A percentile compares a stretch with the other conserved stretches of the same genome.
Evolutionary conservation across 2,797 vertebrate species (phyloP).

Genomic region (Enteromius radiatus): DNA sequence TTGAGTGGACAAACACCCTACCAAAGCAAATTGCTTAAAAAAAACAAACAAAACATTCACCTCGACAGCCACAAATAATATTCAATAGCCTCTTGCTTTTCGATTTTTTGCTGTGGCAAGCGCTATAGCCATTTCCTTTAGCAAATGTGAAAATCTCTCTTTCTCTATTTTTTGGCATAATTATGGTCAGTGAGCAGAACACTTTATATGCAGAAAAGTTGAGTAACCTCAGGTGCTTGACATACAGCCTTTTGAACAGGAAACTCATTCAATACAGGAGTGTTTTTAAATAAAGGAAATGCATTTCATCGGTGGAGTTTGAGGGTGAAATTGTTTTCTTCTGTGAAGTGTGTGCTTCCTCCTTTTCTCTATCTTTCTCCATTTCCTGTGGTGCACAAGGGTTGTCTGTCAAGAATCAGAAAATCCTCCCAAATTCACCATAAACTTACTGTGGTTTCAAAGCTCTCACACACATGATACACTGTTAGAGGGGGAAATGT

Average conservation of each 20-base stretch:
- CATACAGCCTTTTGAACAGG: conserved; percentile 33
- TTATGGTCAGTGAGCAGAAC: conserved; percentile 1
- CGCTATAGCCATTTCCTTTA: neutral
- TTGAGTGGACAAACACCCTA: neutral
- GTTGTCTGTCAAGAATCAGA: conserved; percentile 39
- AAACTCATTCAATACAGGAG: conserved; percentile 8
- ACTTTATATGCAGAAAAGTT: conserved; percentile 18
- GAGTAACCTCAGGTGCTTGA: conserved; percentile 3
- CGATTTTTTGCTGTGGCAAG: neutral
- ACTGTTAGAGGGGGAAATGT: conserved; percentile 32
- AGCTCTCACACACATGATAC: conserved; percentile 27
- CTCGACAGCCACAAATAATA: neutral
- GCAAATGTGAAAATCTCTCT: neutral
- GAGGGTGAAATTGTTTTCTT: conserved; percentile 51
- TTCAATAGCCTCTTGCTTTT: neutral
- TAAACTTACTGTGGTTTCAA: conserved; percentile 42
- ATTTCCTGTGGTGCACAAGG: conserved; percentile 24
- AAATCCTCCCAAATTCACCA: conserved; percentile 47
- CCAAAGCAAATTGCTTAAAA: neutral
- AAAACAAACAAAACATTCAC: neutral
- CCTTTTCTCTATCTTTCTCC: neutral
- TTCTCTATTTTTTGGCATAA: neutral
- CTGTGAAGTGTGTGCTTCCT: conserved; percentile 32
- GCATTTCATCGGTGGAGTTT: conserved; percentile 37
- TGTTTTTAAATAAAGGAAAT: conserved; percentile 37